Conservation (phyloP, 2,113 vertebrate genomes). For the Kryptolebias marmoratus region DNA sequence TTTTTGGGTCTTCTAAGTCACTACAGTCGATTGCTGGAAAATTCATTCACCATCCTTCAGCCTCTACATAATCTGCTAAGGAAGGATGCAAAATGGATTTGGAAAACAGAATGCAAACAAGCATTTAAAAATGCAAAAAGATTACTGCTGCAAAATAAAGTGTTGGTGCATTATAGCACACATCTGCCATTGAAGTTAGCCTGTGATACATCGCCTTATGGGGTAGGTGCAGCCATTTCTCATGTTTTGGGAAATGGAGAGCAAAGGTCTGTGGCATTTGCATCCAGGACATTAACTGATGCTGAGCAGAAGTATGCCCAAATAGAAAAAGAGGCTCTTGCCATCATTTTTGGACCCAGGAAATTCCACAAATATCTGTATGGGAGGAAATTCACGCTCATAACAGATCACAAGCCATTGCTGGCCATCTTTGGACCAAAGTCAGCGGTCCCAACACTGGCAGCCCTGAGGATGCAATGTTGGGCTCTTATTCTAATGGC, state of each 20-base stretch:
- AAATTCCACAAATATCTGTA: neutral
- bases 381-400: constrained; percentile 4
- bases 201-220: neutral
- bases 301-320: neutral
- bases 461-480: neutral
- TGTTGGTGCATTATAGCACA: neutral
- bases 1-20: neutral
- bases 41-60: rapidly evolving
- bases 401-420: neutral
- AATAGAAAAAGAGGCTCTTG: neutral
- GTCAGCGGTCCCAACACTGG: neutral
- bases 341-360: neutral
- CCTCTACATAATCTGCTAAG: constrained; percentile 7
- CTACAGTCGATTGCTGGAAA: neutral
- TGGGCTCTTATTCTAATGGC: neutral
- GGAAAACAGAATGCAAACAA: neutral
- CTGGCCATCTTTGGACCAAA: neutral
- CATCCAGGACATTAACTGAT: neutral
- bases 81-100: constrained; percentile 3
- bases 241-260: too few species aligned
- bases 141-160: neutral
- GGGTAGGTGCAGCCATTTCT: too few species aligned
- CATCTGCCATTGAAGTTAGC: neutral
- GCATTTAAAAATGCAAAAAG: neutral
- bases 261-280: too few species aligned